Evolutionary conservation across 2,113 vertebrate species (phyloP), one percentile per base, ranked within the genome.

Genomic region (Picathartes gymnocephalus): DNA sequence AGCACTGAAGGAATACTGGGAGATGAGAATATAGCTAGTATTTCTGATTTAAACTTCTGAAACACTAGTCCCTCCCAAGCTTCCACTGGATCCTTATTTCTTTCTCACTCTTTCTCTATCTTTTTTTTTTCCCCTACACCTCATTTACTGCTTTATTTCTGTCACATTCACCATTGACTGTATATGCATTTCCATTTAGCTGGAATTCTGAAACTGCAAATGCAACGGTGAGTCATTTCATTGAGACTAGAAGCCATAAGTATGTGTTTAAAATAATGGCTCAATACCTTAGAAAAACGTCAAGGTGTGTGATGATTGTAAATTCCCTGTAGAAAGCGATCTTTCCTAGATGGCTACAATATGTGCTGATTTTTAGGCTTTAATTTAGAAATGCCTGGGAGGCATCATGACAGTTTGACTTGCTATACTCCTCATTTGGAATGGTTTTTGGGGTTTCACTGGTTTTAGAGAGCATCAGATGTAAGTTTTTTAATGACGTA

Each of bases 281-380:
- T 85, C 51, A 24, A 6, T 66, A 20, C 48, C 40, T 82, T 65
- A 65, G 54, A 62, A 35, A 78, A 85, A 56, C 53, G 19, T 45
- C 61, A 77, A 69, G 27, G 54, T 77, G 13, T 69, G 45, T 42
- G 66, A 3, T 47, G 66, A 60, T 90, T 90, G 72, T n/a, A 31
- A 78, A 54, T 54, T 62, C 58, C 18, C 47, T 66, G 4, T 23
- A 54, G 39, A 71, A 77, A 54, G 28, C 30, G 54, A 6, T 44
- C 15, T 17, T 62, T 62, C 28, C 64, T 81, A 33, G 37, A 42
- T 56, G 78, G 16, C 30, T 84, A 24, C 47, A 60, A 17, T 24
- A 33, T n/a, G 15, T 92, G 15, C 56, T 78, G n/a, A 39, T 33
- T 88, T 92, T 86, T 64, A 74, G 47, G 27, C 51, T 87, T 66